Evolutionary conservation across 1,140 invertebrate species (phyloP), one percentile per base, ranked within the genome.

Genomic region (Scaptodrosophila lebanonensis): DNA sequence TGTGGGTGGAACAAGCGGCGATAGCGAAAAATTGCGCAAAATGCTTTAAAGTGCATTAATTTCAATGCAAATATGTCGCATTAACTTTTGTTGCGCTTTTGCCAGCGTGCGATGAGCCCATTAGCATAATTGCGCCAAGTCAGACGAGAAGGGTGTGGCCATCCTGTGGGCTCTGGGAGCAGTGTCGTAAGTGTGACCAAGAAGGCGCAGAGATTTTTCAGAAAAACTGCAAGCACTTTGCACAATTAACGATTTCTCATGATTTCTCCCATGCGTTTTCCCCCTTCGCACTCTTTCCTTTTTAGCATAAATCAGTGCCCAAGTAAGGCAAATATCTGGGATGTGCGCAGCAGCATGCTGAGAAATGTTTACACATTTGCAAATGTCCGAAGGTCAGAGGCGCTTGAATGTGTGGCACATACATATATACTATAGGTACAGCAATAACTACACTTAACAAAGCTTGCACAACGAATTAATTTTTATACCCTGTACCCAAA

Each of bases 331-430:
- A 79, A 69, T 79, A 79, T 79, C 73, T 79, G 64, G 66, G 75
- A 79, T 50, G 48, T 27, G 25, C 6, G 43, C 20, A 18, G 11
- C 12, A 9, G 42, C 17, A 30, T 45, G 52, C 45, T 71, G 75
- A 79, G 82, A 79, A 79, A 79, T 79, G 73, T 79, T 79, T 79
- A 82, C 73, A 82, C 73, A 79, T 79, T 82, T 79, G 75, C 75
- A 82, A 79, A 60, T 62, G 73, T 73, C 73, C 82, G 69, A 82
- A 79, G 73, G 73, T 79, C 73, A 82, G 54, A n/a, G n/a, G n/a
- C n/a, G n/a, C n/a, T n/a, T n/a, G n/a, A n/a, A n/a, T n/a, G n/a
- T n/a, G n/a, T n/a, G n/a, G n/a, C n/a, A n/a, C n/a, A n/a, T n/a
- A n/a, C n/a, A n/a, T n/a, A n/a, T n/a, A n/a, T n/a, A n/a, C n/a